Conservation (phyloP, 2,888 invertebrate species). For the Leptothorax acervorum region DNA sequence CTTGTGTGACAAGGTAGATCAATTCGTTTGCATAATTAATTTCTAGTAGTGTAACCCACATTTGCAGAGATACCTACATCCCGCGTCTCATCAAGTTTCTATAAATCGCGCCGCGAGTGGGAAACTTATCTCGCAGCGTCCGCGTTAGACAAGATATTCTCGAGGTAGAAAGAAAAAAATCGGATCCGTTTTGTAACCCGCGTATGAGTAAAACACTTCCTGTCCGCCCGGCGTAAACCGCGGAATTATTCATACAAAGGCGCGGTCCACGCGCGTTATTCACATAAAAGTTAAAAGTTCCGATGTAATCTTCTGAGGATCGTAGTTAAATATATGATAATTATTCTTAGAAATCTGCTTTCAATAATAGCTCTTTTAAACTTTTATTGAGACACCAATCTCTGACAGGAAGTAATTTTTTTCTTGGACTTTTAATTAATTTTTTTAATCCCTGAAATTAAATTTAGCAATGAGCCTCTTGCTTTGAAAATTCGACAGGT, state of each 20-base stretch:
- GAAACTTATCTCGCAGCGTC: constrained; percentile 66
- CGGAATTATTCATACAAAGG: constrained; percentile 36
- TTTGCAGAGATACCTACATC: constrained; percentile 45
- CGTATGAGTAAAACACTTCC: constrained; percentile 34
- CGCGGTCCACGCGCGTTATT: constrained; percentile 6
- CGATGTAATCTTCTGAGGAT: not conserved
- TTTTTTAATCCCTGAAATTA: not conserved
- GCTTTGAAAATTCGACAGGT: not conserved
- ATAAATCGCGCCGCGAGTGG: constrained; percentile 38
- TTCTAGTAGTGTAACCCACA: constrained; percentile 58
- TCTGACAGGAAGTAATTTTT: not conserved
- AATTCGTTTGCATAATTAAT: constrained; percentile 54
- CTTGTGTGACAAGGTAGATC: not conserved
- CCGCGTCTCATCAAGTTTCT: constrained; percentile 1
- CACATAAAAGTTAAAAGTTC: constrained; percentile 20
- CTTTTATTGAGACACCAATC: not conserved
- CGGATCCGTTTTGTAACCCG: constrained; percentile 9
- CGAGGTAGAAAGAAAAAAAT: constrained; percentile 24
- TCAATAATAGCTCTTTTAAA: not conserved
- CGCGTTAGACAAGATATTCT: constrained; percentile 68
- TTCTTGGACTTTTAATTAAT: not conserved
- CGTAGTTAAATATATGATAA: not conserved
- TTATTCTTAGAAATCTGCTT: not conserved
- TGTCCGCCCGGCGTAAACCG: constrained; percentile 15
- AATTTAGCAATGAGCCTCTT: not conserved